These are phyloP conservation scores for Drosophila funebris DNA, from an alignment of 1,140 invertebrate genomes.

Conservation along the genomic window DNA sequence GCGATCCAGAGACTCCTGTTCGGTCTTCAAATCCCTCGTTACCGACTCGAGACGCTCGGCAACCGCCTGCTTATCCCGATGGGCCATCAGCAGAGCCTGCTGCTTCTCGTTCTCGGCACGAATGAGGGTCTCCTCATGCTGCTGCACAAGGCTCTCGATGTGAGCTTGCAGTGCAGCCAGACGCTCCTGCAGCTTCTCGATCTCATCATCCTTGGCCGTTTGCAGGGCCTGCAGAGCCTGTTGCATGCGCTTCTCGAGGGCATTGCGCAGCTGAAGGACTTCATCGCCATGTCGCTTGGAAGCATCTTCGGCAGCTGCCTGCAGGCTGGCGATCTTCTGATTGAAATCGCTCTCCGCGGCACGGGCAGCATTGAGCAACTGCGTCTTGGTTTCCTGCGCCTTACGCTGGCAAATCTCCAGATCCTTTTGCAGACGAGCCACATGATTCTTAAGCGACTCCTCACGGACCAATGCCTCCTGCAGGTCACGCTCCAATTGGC, in stretches of 20 bases:
- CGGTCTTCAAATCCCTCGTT: conserved; percentile 88
- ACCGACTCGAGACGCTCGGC: conserved; percentile 89
- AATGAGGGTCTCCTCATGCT: conserved; percentile 92
- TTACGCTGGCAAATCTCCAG: conserved; percentile 90
- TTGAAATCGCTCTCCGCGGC: conserved; percentile 91
- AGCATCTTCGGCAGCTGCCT: conserved; percentile 89
- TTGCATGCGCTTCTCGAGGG: conserved; percentile 90
- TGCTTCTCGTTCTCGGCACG: conserved; percentile 95
- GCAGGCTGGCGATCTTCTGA: conserved; percentile 88
- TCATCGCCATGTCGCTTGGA: conserved; percentile 91
- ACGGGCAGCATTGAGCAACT: conserved; percentile 88
- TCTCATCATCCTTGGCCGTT: conserved; percentile 90
- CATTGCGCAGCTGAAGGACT: conserved; percentile 89
- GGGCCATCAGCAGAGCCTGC: conserved; percentile 93
- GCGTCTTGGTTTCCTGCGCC: conserved; percentile 89
- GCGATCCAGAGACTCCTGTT: conserved; percentile 88
- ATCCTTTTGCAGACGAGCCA: conserved; percentile 88
- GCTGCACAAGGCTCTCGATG: conserved; percentile 90
- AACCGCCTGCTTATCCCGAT: conserved; percentile 93
- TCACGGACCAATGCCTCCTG: conserved; percentile 90
- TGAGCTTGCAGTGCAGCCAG: conserved; percentile 90
- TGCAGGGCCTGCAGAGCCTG: conserved; percentile 88
- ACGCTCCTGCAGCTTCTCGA: conserved; percentile 88
- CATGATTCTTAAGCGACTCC: conserved; percentile 89
- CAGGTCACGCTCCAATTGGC: conserved; percentile 90